Evolutionary conservation across 1,140 invertebrate species (phyloP).

Genomic region (Lepeophtheirus salmonis): DNA sequence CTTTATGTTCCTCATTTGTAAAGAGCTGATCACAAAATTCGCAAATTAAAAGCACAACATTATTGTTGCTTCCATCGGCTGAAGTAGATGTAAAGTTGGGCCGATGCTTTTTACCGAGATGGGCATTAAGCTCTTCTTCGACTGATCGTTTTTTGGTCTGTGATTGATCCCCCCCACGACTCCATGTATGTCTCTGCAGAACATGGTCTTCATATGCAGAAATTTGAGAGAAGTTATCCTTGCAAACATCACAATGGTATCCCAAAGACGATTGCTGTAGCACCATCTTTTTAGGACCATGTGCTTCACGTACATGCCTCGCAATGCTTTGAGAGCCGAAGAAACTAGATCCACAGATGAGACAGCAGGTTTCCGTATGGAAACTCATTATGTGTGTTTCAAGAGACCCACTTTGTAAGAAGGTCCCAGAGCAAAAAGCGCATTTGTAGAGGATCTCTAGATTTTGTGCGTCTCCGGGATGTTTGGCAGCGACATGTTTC

Average conservation of each 20-base stretch:
- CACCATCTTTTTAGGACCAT: conserved; percentile 3
- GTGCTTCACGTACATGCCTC: conserved; percentile 1
- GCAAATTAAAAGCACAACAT: not conserved
- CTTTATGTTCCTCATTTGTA: not conserved
- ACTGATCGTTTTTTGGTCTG: not conserved
- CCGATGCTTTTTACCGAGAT: not conserved
- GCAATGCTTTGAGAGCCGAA: conserved; percentile 3
- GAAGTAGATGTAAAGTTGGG: not conserved
- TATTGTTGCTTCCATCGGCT: not conserved
- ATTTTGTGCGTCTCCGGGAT: not conserved
- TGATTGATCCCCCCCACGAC: not conserved
- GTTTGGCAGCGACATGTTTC: conserved; percentile 2
- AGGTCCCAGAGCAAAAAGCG: conserved; percentile 8
- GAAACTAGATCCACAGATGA: not conserved
- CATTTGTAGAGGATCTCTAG: conserved; percentile 7
- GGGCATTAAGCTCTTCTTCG: not conserved
- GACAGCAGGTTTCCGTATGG: conserved; percentile 3
- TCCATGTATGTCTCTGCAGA: not conserved
- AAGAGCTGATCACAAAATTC: not conserved
- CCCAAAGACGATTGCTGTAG: not conserved
- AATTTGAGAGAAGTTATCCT: not conserved
- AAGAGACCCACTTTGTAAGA: conserved; percentile 1
- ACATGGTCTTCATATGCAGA: conserved; percentile 7
- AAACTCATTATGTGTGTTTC: not conserved
- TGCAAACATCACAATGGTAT: conserved; percentile 6